Percentiles rank a stretch among this genome's conserved stretches.
Conservation (phyloP, 2,797 vertebrate species). For the Eupleurogrammus muticus region DNA sequence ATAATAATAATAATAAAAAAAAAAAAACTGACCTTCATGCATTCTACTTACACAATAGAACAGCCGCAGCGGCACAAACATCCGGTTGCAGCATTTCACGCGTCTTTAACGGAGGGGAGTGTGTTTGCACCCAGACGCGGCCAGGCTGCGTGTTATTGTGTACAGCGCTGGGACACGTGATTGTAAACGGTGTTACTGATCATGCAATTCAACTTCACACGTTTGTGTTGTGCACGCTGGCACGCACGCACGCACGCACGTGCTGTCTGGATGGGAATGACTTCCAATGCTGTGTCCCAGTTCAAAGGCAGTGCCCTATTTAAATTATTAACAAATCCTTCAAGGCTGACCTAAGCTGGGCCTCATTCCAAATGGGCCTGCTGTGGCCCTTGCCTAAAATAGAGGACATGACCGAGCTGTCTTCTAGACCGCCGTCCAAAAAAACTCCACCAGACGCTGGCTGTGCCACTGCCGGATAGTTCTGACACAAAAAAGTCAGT, state of each 20-base stretch:
- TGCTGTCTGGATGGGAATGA: constrained; percentile 8
- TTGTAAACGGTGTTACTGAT: neutral
- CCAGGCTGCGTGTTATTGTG: neutral
- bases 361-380: constrained; percentile 10
- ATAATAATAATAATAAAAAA: too few species aligned
- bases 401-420: neutral
- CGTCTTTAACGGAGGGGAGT: neutral
- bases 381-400: constrained; percentile 14
- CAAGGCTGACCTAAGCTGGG: constrained; percentile 5
- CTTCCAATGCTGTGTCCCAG: constrained; percentile 19
- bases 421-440: neutral
- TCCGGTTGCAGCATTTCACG: neutral
- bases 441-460: neutral
- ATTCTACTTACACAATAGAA: constrained; percentile 2
- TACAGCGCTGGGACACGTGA: neutral
- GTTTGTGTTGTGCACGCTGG: constrained; percentile 1
- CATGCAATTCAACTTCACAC: neutral
- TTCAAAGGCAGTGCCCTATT: constrained; percentile 34
- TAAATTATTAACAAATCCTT: constrained; percentile 42
- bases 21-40: constrained; percentile 54
- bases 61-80: neutral
- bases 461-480: too few species aligned
- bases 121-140: neutral
- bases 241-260: too few species aligned
- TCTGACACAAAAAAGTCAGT: neutral